Evolutionary conservation across 2,888 invertebrate species (phyloP).

Genomic region (Anoncus sp.): DNA sequence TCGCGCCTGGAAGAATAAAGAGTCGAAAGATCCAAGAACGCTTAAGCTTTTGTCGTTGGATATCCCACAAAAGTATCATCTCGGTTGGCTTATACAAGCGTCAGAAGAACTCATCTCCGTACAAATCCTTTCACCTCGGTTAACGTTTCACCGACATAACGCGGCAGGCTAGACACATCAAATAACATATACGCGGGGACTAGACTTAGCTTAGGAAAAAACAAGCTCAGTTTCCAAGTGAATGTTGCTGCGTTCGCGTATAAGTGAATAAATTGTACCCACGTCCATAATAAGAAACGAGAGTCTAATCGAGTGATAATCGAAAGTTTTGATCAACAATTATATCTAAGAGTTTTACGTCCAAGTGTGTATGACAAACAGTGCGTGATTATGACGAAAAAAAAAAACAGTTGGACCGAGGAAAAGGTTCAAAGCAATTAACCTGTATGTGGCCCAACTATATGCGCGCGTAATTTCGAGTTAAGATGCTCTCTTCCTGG

Average conservation of each 20-base stretch:
- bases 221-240: constrained; percentile 28
- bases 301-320: constrained; percentile 6
- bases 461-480: too few species aligned
- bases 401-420: too few species aligned
- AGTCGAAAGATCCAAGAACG: constrained; percentile 1
- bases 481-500: too few species aligned
- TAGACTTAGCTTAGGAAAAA: constrained; percentile 9
- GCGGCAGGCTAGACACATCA: constrained; percentile 14
- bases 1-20: too few species aligned
- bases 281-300: background rate
- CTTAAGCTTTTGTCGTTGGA: constrained; percentile 11
- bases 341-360: too few species aligned
- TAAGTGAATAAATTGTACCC: background rate
- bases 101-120: constrained; percentile 10
- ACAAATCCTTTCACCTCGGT: constrained; percentile 35
- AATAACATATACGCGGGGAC: background rate
- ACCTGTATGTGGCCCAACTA: background rate
- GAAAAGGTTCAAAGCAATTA: background rate
- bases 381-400: too few species aligned
- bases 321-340: background rate
- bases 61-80: background rate
- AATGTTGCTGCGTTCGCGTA: constrained; percentile 12
- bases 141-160: constrained; percentile 19
- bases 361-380: too few species aligned
- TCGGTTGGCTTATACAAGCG: background rate